A percentile compares a stretch with the other conserved stretches of the same genome.
Evolutionary conservation across 2,113 vertebrate genomes (phyloP).

Genomic region (Acrocephalus arundinaceus): DNA sequence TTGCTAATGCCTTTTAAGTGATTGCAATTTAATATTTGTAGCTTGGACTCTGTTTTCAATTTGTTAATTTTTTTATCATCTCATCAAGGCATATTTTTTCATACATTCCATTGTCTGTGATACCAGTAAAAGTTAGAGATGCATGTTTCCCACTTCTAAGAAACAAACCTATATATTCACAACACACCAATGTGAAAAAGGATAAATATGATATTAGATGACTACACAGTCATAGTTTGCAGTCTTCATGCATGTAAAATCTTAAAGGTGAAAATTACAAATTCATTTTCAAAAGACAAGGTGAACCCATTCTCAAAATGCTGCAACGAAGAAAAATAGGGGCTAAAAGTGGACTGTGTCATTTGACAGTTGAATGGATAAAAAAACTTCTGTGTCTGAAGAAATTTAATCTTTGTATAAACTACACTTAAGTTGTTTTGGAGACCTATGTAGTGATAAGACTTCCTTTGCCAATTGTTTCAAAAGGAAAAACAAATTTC

Average conservation of each 20-base stretch:
- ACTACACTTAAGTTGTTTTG: not conserved
- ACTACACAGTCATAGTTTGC: not conserved
- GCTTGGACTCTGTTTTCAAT: not conserved
- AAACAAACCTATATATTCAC: not conserved
- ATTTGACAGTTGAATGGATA: not conserved
- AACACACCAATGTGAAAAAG: not conserved
- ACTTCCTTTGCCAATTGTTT: conserved; percentile 23
- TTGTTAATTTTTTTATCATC: not conserved
- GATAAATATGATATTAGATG: not conserved
- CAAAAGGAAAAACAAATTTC: conserved; percentile 7
- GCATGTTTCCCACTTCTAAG: not conserved
- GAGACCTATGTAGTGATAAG: not conserved
- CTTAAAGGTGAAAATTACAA: not conserved
- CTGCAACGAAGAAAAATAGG: not conserved
- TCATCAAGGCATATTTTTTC: not conserved
- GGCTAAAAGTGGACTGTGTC: not conserved
- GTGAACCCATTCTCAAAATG: not conserved
- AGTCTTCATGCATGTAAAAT: not conserved
- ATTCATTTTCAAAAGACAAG: not conserved
- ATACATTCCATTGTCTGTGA: not conserved
- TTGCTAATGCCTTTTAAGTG: not conserved
- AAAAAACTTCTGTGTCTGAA: not conserved
- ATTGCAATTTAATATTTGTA: not conserved
- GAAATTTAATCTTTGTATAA: not conserved
- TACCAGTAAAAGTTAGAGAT: not conserved